Evolutionary conservation across 2,888 invertebrate species (phyloP).

Genomic region (Stegana nigrithorax): DNA sequence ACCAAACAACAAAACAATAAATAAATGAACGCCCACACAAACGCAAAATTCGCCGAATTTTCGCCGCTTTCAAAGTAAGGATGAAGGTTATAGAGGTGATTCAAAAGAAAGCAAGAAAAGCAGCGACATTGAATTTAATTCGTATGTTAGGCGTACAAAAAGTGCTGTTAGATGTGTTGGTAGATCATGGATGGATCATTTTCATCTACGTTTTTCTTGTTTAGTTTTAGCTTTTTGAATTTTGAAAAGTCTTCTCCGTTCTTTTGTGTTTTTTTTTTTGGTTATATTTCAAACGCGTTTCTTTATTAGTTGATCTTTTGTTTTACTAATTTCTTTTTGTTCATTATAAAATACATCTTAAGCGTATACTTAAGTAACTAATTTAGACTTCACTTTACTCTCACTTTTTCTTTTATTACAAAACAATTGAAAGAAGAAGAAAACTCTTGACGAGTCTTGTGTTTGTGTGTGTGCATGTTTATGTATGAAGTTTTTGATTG

Average conservation of each 20-base stretch:
- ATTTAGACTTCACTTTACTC: constrained; percentile 10
- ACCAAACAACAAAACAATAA: constrained; percentile 27
- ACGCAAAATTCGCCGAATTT: constrained; percentile 10
- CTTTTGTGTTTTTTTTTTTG: constrained; percentile 26
- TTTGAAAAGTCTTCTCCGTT: no score
- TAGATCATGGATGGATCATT: no score
- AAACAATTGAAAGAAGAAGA: no score
- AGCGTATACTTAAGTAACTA: constrained; percentile 57
- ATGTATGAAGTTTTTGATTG: constrained; percentile 24
- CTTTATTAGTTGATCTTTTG: constrained; percentile 36
- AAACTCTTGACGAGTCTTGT: no score
- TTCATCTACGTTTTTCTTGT: no score
- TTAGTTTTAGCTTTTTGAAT: no score
- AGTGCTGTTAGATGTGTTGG: no score
- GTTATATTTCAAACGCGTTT: constrained; percentile 39
- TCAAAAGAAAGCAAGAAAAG: no score
- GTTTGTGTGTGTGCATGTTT: constrained; percentile 35
- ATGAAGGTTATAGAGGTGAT: constrained; percentile 45
- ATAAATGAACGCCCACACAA: constrained; percentile 29
- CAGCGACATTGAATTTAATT: no score
- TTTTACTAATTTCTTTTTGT: constrained; percentile 33
- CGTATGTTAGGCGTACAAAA: no score
- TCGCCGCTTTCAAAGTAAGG: not conserved
- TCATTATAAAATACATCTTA: constrained; percentile 58
- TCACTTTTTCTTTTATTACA: constrained; percentile 7